Evolutionary conservation across 30 jellyfish, hydroid and myxozoan species (phyloP).

Genomic region (Aurelia sp.): DNA sequence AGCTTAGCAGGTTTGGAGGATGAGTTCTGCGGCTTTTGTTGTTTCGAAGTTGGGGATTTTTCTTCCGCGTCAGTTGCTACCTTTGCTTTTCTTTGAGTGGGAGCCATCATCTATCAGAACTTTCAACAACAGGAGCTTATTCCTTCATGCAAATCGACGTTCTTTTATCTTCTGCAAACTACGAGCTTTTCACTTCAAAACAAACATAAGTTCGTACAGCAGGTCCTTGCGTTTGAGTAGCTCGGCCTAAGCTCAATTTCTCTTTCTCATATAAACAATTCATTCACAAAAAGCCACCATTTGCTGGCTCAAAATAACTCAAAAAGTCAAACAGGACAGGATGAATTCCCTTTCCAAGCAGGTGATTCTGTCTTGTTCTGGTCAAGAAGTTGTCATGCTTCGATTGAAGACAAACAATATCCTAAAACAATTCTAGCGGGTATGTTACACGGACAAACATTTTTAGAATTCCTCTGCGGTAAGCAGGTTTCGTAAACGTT

Average conservation of each 20-base stretch:
- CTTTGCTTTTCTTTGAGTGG: constrained; percentile 11
- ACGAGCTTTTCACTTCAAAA: too few relatives aligned
- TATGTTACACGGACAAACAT: background rate
- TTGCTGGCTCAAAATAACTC: too few relatives aligned
- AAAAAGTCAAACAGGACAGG: background rate
- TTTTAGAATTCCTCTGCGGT: background rate
- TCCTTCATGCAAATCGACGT: background rate
- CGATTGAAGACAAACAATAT: constrained; percentile 12
- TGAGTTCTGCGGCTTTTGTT: background rate
- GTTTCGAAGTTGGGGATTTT: background rate
- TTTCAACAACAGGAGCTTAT: background rate
- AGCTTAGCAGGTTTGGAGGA: background rate
- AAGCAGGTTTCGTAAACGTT: too few relatives aligned
- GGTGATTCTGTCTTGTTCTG: constrained; percentile 1
- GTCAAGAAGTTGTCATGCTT: constrained; percentile 61
- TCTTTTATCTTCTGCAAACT: too few relatives aligned
- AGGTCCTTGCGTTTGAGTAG: too few relatives aligned
- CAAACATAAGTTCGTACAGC: too few relatives aligned
- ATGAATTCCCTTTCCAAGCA: background rate
- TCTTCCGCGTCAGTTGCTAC: background rate
- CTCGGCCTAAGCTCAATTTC: too few relatives aligned
- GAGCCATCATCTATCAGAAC: background rate
- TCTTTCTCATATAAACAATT: too few relatives aligned
- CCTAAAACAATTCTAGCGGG: background rate
- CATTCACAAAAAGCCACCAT: too few relatives aligned